Evolutionary conservation across 2,113 vertebrate genomes (phyloP).

Genomic region (Sinocyclocheilus rhinocerous): DNA sequence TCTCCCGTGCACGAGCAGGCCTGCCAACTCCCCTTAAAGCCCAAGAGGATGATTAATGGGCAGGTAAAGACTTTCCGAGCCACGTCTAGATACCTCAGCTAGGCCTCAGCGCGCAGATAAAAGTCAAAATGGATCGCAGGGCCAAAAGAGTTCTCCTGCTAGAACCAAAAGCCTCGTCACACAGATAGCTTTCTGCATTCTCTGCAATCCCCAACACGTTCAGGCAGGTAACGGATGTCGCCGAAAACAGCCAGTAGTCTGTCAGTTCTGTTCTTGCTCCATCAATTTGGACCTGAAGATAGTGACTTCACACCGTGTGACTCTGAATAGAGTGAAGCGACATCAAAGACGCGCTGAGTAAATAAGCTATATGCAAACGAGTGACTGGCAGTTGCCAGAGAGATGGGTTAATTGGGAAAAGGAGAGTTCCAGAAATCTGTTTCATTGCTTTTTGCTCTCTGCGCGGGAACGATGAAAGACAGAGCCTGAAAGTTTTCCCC

Average conservation of each 20-base stretch:
- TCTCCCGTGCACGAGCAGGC: neutral
- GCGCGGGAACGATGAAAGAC: constrained; percentile 18
- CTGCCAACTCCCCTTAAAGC: constrained; percentile 36
- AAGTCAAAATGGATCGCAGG: constrained; percentile 8
- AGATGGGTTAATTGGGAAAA: constrained; percentile 44
- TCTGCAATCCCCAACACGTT: constrained; percentile 53
- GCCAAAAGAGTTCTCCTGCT: constrained; percentile 22
- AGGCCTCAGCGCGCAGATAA: constrained; percentile 33
- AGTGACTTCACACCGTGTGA: constrained; percentile 41
- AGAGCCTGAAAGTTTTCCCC: neutral
- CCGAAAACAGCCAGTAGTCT: constrained; percentile 2
- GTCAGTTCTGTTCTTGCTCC: constrained; percentile 38
- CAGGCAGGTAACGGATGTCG: constrained; percentile 38
- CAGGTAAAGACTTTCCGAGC: constrained; percentile 35
- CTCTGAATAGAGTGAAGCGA: constrained; percentile 19
- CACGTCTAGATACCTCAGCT: constrained; percentile 26
- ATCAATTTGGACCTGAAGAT: constrained; percentile 40
- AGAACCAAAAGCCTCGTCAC: constrained; percentile 47
- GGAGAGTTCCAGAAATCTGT: neutral
- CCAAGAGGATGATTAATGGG: constrained; percentile 29
- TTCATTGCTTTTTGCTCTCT: constrained; percentile 16
- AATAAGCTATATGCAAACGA: constrained; percentile 49
- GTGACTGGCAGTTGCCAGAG: constrained; percentile 26
- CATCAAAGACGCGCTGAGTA: constrained; percentile 51
- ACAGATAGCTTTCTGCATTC: constrained; percentile 44